Base-by-base conservation (phyloP, 2,797 vertebrate genomes). In the Brotogeris chrysoptera region DNA sequence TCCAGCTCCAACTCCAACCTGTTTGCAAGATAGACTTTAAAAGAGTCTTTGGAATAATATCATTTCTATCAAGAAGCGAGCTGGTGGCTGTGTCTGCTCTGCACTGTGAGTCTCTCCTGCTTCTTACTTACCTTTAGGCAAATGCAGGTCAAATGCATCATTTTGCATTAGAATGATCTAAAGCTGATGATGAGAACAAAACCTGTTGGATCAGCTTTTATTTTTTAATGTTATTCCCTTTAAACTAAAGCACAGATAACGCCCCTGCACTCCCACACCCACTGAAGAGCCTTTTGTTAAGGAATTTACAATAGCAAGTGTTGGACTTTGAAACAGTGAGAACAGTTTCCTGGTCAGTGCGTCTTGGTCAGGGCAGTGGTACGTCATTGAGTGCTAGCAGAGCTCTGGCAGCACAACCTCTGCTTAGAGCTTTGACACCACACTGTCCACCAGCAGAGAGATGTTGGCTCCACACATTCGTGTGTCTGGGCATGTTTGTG, bases 301-400 rank as follows among this genome's bases (percentile, higher is more conserved):
- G 50, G 57, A 63, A 19, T 18, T 46, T 52, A 8, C 39, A 19
- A 10, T 11, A 24, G 10, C 27, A 41, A 57, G 36, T 18, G 55
- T 18, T 52, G 23, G 49, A 50, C 50, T 59, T 28, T 14, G 59
- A 25, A 65, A 19, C 60, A 25, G 30, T 60, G 32, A 20, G 16
- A 16, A 8, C 11, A 24, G 13, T 21, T 10, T 15, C 12, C 8
- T 27, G 30, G 38, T 64, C 10, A 10, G n/a, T 13, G 25, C 16
- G 15, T 1, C 32, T 27, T 2, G 3, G 14, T 8, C 16, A 14
- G 61, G n/a, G n/a, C n/a, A 1, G 1, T 57, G 55, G 14, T 34
- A 24, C 21, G 14, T 57, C 55, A 34, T 14, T 4, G 55, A 24
- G n/a, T 24, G 9, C 21, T 16, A 34, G 55, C 55, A 57, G n/a